Conservation (phyloP, 1,140 invertebrate genomes). For the Aphaenogaster ashmeadi region DNA sequence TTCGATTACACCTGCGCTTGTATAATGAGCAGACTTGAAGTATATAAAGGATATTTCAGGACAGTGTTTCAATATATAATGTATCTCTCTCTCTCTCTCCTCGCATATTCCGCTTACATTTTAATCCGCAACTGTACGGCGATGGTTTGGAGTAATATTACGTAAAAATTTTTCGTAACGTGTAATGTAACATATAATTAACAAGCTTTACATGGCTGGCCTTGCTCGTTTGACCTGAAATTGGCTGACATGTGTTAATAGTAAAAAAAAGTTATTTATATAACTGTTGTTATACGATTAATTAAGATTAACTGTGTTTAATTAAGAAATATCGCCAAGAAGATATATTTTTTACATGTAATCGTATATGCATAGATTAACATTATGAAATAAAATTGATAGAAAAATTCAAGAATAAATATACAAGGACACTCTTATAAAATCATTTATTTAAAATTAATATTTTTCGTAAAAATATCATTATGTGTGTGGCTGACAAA, state of each 20-base stretch:
- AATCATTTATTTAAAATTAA: neutral
- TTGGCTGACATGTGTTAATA: neutral
- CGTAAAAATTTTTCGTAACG: constrained; percentile 7
- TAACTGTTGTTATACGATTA: neutral
- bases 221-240: neutral
- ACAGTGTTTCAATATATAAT: neutral
- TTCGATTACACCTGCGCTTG: constrained; percentile 35
- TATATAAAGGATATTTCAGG: constrained; percentile 20
- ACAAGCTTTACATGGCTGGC: constrained; percentile 5
- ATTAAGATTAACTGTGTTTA: neutral
- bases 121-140: neutral
- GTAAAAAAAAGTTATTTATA: constrained; percentile 3
- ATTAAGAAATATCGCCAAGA: constrained; percentile 18
- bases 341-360: neutral
- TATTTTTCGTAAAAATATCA: neutral
- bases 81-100: no score
- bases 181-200: neutral
- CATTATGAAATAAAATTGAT: neutral
- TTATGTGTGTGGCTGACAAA: neutral
- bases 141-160: constrained; percentile 10
- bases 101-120: neutral
- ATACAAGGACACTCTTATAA: neutral
- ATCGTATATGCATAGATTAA: neutral
- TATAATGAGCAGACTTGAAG: neutral
- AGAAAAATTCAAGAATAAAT: constrained; percentile 3